These are phyloP conservation scores for Microdon myrmicae DNA, from an alignment of 2,888 invertebrate species.

Conservation along the genomic window DNA sequence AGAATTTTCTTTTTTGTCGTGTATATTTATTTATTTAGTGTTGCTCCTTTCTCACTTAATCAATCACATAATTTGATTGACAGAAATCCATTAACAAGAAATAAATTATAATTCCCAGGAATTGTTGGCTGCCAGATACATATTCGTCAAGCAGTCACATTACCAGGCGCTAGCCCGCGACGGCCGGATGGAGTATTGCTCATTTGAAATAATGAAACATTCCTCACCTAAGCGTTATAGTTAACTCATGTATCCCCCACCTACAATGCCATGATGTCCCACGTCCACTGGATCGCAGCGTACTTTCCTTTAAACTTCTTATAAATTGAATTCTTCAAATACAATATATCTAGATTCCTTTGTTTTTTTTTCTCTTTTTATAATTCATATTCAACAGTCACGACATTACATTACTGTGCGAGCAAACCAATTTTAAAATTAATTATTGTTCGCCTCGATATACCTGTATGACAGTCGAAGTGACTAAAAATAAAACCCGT, in stretches of 20 bases:
- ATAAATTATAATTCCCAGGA: slow-evolving; percentile 53
- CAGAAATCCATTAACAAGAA: slow-evolving; percentile 53
- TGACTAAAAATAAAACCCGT: slow-evolving; percentile 48
- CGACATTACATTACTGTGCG: slow-evolving; percentile 46
- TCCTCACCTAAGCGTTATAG: slow-evolving; percentile 43
- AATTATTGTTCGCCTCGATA: slow-evolving; percentile 51
- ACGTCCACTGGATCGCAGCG: too few relatives aligned
- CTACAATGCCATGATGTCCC: slow-evolving; percentile 22
- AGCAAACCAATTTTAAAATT: slow-evolving; percentile 49
- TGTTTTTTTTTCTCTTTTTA: too few relatives aligned
- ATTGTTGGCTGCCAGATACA: slow-evolving; percentile 48
- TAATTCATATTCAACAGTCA: slow-evolving; percentile 46
- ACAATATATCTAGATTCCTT: too few relatives aligned
- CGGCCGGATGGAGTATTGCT: slow-evolving; percentile 19
- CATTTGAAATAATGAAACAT: slow-evolving; percentile 49
- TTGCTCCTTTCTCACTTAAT: slow-evolving; percentile 49
- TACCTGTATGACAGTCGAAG: slow-evolving; percentile 49
- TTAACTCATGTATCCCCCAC: slow-evolving; percentile 6
- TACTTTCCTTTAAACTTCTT: too few relatives aligned
- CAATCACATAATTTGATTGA: slow-evolving; percentile 53
- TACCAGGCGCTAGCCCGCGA: slow-evolving; percentile 19
- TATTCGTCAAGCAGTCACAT: slow-evolving; percentile 38
- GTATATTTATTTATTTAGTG: slow-evolving; percentile 38
- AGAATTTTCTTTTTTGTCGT: slow-evolving; percentile 41
- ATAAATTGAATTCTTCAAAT: too few relatives aligned